Percentiles rank a stretch among this genome's conserved stretches.
Evolutionary conservation across 2,113 vertebrate genomes (phyloP).

Genomic region (Hippocampus mohnikei): DNA sequence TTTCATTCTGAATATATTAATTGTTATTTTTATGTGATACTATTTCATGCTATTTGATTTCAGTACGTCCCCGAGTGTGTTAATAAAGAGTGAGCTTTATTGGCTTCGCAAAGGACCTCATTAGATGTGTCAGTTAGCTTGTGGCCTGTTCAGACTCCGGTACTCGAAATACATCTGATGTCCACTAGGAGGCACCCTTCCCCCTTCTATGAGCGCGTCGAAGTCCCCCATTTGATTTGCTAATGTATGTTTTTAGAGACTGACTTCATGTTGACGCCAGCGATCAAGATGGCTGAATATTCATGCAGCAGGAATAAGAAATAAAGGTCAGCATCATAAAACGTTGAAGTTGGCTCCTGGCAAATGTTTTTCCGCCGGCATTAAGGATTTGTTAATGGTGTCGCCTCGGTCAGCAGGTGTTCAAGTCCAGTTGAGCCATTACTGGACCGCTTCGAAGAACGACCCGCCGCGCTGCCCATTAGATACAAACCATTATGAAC

Average conservation of each 20-base stretch:
- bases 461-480: conserved; percentile 10
- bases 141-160: neutral
- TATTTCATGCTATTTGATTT: neutral
- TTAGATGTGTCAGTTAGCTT: neutral
- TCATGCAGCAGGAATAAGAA: neutral
- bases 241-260: conserved; percentile 6
- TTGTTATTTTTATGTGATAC: neutral
- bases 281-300: conserved; percentile 13
- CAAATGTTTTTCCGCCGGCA: neutral
- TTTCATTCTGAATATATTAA: neutral
- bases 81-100: neutral
- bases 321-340: conserved; percentile 24
- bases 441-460: neutral
- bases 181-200: conserved; percentile 63
- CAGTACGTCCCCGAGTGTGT: neutral
- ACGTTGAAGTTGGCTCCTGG: neutral
- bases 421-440: conserved; percentile 13
- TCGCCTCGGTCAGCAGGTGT: conserved; percentile 10
- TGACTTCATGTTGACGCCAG: neutral
- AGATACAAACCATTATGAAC: conserved; percentile 18
- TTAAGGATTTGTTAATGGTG: neutral
- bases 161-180: neutral
- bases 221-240: neutral
- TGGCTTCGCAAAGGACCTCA: neutral
- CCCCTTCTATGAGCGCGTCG: conserved; percentile 21